A percentile compares a stretch with the other conserved stretches of the same genome.
Evolutionary conservation across 1,140 invertebrate species (phyloP).

Genomic region (Dufourea novaeangliae): DNA sequence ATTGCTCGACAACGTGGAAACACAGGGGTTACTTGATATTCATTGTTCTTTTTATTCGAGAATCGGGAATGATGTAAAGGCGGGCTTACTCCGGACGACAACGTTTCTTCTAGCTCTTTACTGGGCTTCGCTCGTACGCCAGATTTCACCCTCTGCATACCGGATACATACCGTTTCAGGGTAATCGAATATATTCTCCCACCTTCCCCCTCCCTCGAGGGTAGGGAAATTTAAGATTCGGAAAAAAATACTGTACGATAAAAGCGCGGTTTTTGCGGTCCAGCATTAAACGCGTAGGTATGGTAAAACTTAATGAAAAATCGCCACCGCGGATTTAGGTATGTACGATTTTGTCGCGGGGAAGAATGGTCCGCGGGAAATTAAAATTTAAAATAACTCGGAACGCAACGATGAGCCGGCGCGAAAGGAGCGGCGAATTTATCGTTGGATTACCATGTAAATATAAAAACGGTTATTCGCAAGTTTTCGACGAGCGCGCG

Average conservation of each 20-base stretch:
- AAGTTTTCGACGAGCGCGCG: constrained; percentile 26
- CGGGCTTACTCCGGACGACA: background rate
- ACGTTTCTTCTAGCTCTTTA: background rate
- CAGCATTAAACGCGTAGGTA: background rate
- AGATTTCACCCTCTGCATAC: background rate
- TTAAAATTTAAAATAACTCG: constrained; percentile 52
- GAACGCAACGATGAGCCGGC: constrained; percentile 12
- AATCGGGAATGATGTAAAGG: background rate
- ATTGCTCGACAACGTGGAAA: background rate
- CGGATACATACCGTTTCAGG: no score
- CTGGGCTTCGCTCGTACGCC: background rate
- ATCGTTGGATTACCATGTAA: constrained; percentile 44
- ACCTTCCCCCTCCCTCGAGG: no score
- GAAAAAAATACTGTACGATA: constrained; percentile 10
- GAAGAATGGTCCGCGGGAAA: constrained; percentile 10
- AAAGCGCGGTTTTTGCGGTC: background rate
- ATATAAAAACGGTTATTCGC: constrained; percentile 52
- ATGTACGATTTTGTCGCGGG: constrained; percentile 9
- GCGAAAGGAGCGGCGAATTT: constrained; percentile 34
- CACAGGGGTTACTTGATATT: background rate
- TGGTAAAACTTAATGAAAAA: constrained; percentile 34
- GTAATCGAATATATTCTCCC: background rate
- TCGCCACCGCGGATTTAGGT: constrained; percentile 23
- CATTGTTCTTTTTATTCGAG: background rate
- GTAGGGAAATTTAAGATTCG: constrained; percentile 5